A percentile compares a stretch with the other conserved stretches of the same genome.
Evolutionary conservation across 2,888 invertebrate species (phyloP).

Genomic region (Trichogramma dendrolimi): DNA sequence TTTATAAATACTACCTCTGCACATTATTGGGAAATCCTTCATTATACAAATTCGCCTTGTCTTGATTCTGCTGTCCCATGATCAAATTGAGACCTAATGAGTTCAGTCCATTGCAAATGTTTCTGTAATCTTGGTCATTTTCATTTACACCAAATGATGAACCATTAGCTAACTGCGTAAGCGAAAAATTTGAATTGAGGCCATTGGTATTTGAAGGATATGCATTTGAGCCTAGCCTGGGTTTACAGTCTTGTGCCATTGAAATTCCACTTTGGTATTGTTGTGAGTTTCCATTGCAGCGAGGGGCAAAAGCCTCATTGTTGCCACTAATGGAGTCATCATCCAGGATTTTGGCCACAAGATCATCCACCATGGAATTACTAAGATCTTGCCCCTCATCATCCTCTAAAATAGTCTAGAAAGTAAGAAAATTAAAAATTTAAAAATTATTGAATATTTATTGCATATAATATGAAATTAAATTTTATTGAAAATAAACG

Average conservation of each 20-base stretch:
- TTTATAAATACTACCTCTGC: conserved; percentile 21
- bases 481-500: not conserved
- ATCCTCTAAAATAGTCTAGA: conserved; percentile 44
- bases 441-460: not conserved
- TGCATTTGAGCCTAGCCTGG: conserved; percentile 21
- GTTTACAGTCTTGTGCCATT: conserved; percentile 22
- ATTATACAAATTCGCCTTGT: conserved; percentile 35
- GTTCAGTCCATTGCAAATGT: conserved; percentile 40
- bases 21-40: conserved; percentile 35
- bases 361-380: conserved; percentile 63
- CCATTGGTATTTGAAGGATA: conserved; percentile 24
- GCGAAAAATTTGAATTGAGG: conserved; percentile 21
- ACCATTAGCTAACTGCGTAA: conserved; percentile 15
- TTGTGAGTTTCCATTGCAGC: conserved; percentile 38
- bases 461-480: not conserved
- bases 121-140: conserved; percentile 38
- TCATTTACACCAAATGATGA: conserved; percentile 26
- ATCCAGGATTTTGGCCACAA: conserved; percentile 64
- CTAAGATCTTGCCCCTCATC: conserved; percentile 50
- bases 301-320: conserved; percentile 35
- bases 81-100: conserved; percentile 38
- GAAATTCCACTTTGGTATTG: conserved; percentile 30
- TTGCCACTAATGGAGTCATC: conserved; percentile 54
- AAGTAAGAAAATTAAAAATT: conserved; percentile 15
- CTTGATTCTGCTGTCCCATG: conserved; percentile 32